Base-by-base conservation (phyloP, 2,113 vertebrate species). In the Epinephelus lanceolatus region DNA sequence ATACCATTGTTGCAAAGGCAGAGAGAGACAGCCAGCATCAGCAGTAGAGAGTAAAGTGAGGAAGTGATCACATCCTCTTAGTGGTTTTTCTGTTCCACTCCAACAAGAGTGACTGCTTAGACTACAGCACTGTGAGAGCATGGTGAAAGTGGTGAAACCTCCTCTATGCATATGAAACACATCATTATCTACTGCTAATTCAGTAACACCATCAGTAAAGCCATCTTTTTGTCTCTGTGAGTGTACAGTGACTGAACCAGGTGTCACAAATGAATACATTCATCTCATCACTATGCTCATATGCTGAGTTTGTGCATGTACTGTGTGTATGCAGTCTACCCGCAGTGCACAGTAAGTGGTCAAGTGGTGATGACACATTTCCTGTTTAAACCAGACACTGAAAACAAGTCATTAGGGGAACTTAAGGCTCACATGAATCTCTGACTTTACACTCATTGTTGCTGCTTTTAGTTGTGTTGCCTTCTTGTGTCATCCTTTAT, bases 41-140 rank as follows among this genome's bases (percentile, higher is more conserved):
- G 53, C n/a, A 14, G 52, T 23, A 27, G 15, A 14, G 19, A 25
- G 61, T 0, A 0, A 9, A 45, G 6, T 45, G 59, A 49, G 57
- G 77, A 84, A 81, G 55, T 76, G 67, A 47, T 61, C 45, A 73
- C 80, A 63, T 85, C 65, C 74, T 80, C 57, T 52, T 15, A 5
- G 60, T 71, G 73, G 47, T 83, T 85, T 87, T 6, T 65, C 53
- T 65, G 11, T 68, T 88, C 23, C 53, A 65, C 72, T 77, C 15
- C 45, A 67, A n/a, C 49, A 61, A 76, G 57, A 56, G 11, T 7
- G 21, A 27, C 27, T 27, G 45, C 42, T 71, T 18, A 9, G 5
- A 10, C 17, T 11, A 9, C 56, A 66, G 2, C 45, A 33, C 56
- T n/a, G 3, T 40, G 57, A 70, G 63, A 57, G 73, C 53, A 55